Base-by-base conservation (phyloP, 2,797 vertebrate genomes). In the Hoplostethus atlanticus region DNA sequence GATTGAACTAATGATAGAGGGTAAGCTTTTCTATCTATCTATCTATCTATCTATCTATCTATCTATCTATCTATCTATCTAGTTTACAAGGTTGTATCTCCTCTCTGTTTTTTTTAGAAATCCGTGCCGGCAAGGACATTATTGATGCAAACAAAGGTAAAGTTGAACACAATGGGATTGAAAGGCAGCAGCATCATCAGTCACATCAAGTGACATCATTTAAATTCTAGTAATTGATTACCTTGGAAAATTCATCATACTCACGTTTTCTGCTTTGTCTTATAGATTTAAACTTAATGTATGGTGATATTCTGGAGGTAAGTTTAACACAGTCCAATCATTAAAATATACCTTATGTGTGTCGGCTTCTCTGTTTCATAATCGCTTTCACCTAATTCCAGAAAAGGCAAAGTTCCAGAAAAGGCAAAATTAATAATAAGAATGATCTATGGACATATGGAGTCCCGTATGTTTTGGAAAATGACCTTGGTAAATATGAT, bases 251-350 rank as follows among this genome's bases (percentile, higher is more conserved):
- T 28, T 1, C 25, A 28, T 28, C 10, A 40, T 40, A 40, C 8
- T 40, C 1, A 40, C 38, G 8, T 40, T 40, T 50, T 44, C 1
- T 76, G 5, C 5, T 75, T 0, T 28, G 7, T 75, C 0, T 53
- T 50, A 85, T 16, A 28, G 11, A 44, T 28, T 31, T 50, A 31
- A 11, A 16, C 1, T 46, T 58, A 31, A 6, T 12, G 1, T 0
- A 8, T 4, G 84, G 85, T 57, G 88, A 90, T 60, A 90, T 90
- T 57, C 4, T 79, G 34, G 3, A 55, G 73, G 84, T 88, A 55
- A 79, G 81, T 81, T 0, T 4, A 47, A 0, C 2, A 34, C 59
- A 0, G 4, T 68, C 1, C 6, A 4, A 17, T n/a, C 1, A 36
- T 54, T 28, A 8, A 59, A 62, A 58, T 31, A 53, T 25, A 25